These are phyloP conservation scores for Limnodromus scolopaceus DNA, from an alignment of 2,797 vertebrate species.

Conservation along the genomic window DNA sequence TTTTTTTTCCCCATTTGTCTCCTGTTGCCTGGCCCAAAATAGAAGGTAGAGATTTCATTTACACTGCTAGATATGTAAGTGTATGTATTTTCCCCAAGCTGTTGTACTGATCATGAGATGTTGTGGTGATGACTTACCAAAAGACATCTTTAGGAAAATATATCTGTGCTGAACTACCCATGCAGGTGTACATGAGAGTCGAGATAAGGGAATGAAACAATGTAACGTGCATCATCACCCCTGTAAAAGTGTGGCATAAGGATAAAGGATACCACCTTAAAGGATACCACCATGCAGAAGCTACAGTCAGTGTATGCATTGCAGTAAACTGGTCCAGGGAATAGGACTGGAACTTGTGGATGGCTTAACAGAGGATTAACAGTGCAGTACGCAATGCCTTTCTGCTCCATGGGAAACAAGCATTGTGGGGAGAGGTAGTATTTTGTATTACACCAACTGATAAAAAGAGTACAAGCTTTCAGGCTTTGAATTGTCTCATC, in stretches of 20 bases:
- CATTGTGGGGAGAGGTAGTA: neutral
- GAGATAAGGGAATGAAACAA: neutral
- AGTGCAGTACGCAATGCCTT: neutral
- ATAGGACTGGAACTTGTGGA: neutral
- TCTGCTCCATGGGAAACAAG: neutral
- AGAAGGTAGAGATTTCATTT: conserved; percentile 50
- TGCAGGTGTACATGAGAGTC: neutral
- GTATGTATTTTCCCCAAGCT: conserved; percentile 39
- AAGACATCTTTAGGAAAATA: neutral
- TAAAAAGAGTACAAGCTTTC: neutral
- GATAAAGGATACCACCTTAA: neutral
- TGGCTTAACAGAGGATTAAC: neutral
- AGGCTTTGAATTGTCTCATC: neutral
- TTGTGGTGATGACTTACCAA: neutral
- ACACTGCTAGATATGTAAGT: conserved; percentile 47
- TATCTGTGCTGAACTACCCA: neutral
- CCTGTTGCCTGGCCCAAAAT: conserved; percentile 73
- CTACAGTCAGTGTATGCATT: neutral
- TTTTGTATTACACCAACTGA: neutral
- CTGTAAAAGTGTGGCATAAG: neutral
- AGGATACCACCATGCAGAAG: neutral
- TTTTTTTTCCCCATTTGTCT: conserved; percentile 65
- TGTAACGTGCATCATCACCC: neutral
- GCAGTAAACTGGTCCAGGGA: neutral
- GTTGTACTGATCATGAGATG: neutral